Base-by-base conservation (phyloP, 2,797 vertebrate genomes). In the Gastrophryne carolinensis region DNA sequence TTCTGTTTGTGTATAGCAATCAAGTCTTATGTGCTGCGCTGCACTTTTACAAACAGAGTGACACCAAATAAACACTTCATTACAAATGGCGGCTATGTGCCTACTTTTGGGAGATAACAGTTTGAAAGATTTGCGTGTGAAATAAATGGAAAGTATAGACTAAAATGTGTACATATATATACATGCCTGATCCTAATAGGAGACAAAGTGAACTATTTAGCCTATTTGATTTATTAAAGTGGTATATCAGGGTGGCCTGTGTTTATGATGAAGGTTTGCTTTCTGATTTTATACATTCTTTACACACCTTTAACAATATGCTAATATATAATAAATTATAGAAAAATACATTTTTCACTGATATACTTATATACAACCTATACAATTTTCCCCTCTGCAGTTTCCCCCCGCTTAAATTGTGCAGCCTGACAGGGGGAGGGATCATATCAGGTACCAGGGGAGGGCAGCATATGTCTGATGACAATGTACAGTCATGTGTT, bases 1-100 rank as follows among this genome's bases (percentile, higher is more conserved):
- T n/a, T n/a, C 41, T 56, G 30, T 41, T 27, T 44, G 66, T 57
- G 56, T 69, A 57, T 56, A 12, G 15, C 50, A 69, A 11, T n/a
- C n/a, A 39, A n/a, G 24, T 17, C 27, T 29, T 13, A 24, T 17
- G 34, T 39, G 35, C 9, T 17, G 50, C 34, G 19, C 49, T 67
- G 64, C 32, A 39, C 3, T 29, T 49, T 68, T 54, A 68, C 50
- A 69, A 57, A 24, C 35, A 69, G 27, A 29, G 49, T 69, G 66
- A 56, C 66, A 69, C 56, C 13, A 41, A 50, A 41, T 68, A 68
- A 68, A 68, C 65, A 68, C 23, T 2, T 3, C 12, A 1, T 17
- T 54, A 68, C 50, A 68, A 53, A 68, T 68, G 50, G 34, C 8
- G 5, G 9, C 37, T 11, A 32, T 15, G 27, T 24, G 47, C 27